Evolutionary conservation across 1,140 invertebrate species (phyloP).

Genomic region (Tetramorium simillimum): DNA sequence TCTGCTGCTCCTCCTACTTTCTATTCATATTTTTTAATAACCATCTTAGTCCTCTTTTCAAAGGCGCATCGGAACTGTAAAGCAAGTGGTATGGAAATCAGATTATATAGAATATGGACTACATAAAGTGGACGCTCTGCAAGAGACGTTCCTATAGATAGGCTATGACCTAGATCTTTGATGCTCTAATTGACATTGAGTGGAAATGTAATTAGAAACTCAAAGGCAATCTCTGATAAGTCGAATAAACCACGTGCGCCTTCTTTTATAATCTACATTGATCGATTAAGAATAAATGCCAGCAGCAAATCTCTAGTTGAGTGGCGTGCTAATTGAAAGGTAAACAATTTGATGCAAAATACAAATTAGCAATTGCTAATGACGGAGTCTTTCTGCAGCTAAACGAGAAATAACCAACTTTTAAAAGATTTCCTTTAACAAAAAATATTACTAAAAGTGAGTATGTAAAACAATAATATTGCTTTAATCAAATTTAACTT

Average conservation of each 20-base stretch:
- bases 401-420: background rate
- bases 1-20: background rate
- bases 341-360: slow-evolving; percentile 18
- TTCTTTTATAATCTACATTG: slow-evolving; percentile 19
- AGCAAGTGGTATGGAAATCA: slow-evolving; percentile 63
- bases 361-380: background rate
- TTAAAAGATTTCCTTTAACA: background rate
- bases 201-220: slow-evolving; percentile 69
- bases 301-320: background rate
- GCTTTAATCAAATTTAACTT: background rate
- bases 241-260: slow-evolving; percentile 1
- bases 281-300: slow-evolving; percentile 35
- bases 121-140: slow-evolving; percentile 58
- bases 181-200: slow-evolving; percentile 62
- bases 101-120: slow-evolving; percentile 61
- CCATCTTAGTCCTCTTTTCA: background rate
- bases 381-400: background rate
- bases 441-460: background rate
- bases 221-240: slow-evolving; percentile 16
- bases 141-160: slow-evolving; percentile 53
- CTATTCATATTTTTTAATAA: slow-evolving; percentile 30
- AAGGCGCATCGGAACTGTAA: slow-evolving; percentile 30
- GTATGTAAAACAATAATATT: background rate
- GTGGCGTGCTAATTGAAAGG: slow-evolving; percentile 41
- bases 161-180: slow-evolving; percentile 64